Evolutionary conservation across 2,797 vertebrate species (phyloP), one percentile per base, ranked within the genome.

Genomic region (Prunella strophiata): DNA sequence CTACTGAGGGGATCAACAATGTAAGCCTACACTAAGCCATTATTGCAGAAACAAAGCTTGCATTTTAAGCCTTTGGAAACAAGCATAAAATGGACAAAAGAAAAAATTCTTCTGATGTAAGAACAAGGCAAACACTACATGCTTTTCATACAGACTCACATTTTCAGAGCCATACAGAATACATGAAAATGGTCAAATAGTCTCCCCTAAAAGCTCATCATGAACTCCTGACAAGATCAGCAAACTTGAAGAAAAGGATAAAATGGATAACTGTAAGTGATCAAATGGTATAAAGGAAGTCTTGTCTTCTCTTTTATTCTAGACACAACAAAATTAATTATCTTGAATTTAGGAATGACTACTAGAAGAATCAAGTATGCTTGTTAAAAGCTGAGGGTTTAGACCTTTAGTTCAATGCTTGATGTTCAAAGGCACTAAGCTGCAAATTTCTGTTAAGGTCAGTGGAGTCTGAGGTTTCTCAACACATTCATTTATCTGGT

Each of bases 41-140:
- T 98, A 98, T 98, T 96, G 97, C 94, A 98, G 98, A 98, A 98
- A 98, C 98, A 98, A 98, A 98, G 98, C 97, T 98, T 98, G 98
- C 98, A 98, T 98, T 99, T 98, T 98, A 98, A 98, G 97, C 97
- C 98, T 97, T 97, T 98, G 95, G 98, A 98, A 98, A 98, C 97
- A 98, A 98, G 98, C 97, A 98, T 98, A 98, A 98, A 98, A 98
- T 96, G 97, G 97, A 98, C 98, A 98, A 98, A 98, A 97, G 98
- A 87, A 98, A 98, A 98, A 98, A 98, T 98, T 98, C 98, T 98
- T 98, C 98, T 98, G 98, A 98, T 98, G 98, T 98, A 98, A 98
- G 98, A 98, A 98, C 97, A 98, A 98, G 98, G 97, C 96, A 96
- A 97, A 98, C 95, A 97, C 96, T 97, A 96, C 97, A 98, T 97